Evolutionary conservation across 2,888 invertebrate genomes (phyloP), one percentile per base, ranked within the genome.

Genomic region (Apodemia hepburni): DNA sequence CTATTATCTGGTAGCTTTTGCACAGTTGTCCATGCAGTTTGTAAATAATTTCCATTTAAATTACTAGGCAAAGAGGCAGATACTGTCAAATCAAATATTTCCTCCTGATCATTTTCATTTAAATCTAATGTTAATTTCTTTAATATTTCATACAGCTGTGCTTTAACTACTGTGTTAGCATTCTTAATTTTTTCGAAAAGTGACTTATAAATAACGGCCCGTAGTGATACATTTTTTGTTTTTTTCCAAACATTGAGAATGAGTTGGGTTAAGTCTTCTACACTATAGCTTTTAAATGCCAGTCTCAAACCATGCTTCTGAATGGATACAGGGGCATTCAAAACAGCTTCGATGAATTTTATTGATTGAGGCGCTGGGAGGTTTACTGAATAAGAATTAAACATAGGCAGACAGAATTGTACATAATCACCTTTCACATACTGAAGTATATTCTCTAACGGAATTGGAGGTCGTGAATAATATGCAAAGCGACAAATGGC

Each of bases 381-480:
- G 57, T 78, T 35, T 8, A 45, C 73, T 33, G 74, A 67, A 61
- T 79, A 83, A 15, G 73, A 71, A 64, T 76, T 67, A 58, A 84
- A 80, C 63, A 82, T 69, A 0, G 83, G 79, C 15, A 80, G 60
- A 67, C 81, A 79, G 60, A 64, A 75, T n/a, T 68, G 74, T 0
- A 82, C 72, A 61, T 83, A 85, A 63, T 84, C 84, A n/a, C 82
- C 83, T 66, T 72, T 77, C 15, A 83, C 66, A 65, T 80, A 84
- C 64, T 70, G 68, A 7, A 73, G 66, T 4, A 78, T 58, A 33
- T 62, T 65, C 11, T 73, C 59, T 4, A 82, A 65, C 0, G 82
- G 79, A 3, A 84, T 67, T 7, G 80, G 79, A 12, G 83, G 84
- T 8, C 82, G 73, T 11, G 84, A 75, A 29, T 75, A 75, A 58